Base-by-base conservation (phyloP, 2,888 invertebrate genomes). In the Drosophila mimetica region DNA sequence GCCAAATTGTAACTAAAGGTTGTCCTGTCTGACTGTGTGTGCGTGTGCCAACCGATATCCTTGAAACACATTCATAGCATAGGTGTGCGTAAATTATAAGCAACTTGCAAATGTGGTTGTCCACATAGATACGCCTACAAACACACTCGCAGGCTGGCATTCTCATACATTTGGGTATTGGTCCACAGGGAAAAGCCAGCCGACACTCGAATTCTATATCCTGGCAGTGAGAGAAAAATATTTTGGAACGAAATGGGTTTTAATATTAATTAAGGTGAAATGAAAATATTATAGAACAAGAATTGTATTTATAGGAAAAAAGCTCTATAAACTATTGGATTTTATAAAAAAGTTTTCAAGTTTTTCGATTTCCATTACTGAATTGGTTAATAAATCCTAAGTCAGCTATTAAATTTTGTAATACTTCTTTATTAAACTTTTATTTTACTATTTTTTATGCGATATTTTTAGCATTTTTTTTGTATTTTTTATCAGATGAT, bases 1-100 rank as follows among this genome's bases (percentile, higher is more conserved):
- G 36, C 70, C 39, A 39, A 66, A 71, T 61, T 81, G 81, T 81
- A 87, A 87, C 82, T 82, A 85, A 87, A 72, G 85, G 69, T 80
- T 30, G 46, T 51, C 20, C 48, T 69, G 30, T 22, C 53, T 54
- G 30, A 58, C 30, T 69, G 53, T 71, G 30, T 28, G 51, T 54
- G 28, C 59, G 48, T 70, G 69, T 42, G 70, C 42, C 52, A 51
- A 63, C 50, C 53, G 53, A 65, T 84, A 79, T 77, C 81, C 73
- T 75, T 72, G 84, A 67, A 75, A 70, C 75, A 74, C 75, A 79
- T 75, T 71, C 58, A 13, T 2, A 1, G 18, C 18, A 60, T 51
- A 60, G 61, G 75, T 77, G 83, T 74, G 78, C 69, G 63, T 79
- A 75, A 74, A 83, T 74, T 72, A 87, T 81, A 85, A 74, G 87